Evolutionary conservation across 1,140 invertebrate species (phyloP).

Genomic region (Cotesia glomerata): DNA sequence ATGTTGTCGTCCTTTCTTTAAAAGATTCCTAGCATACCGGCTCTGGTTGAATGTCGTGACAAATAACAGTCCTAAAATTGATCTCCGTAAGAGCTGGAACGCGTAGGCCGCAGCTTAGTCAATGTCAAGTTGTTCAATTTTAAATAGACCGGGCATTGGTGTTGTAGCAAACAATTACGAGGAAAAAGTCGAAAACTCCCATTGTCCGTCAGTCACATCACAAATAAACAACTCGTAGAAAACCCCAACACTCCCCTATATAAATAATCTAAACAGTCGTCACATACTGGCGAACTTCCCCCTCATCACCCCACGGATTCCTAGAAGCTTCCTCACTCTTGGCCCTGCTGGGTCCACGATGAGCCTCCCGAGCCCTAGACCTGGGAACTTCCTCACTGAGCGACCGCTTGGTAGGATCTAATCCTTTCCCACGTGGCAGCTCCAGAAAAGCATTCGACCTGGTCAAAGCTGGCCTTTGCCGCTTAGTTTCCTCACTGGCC

Average conservation of each 20-base stretch:
- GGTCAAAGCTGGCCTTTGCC: slow-evolving; percentile 49
- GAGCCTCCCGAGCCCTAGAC: slow-evolving; percentile 34
- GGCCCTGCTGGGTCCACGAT: slow-evolving; percentile 48
- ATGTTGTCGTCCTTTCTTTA: too few species aligned
- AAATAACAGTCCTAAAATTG: not conserved
- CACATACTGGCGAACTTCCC: slow-evolving; percentile 57
- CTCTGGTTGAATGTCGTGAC: not conserved
- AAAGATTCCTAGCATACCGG: too few species aligned
- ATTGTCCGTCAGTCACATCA: slow-evolving; percentile 16
- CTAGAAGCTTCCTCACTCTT: slow-evolving; percentile 56
- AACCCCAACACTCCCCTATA: too few species aligned
- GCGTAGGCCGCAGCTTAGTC: slow-evolving; percentile 35
- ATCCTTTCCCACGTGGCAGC: slow-evolving; percentile 41
- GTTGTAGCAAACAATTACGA: slow-evolving; percentile 32
- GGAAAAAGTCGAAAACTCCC: slow-evolving; percentile 10
- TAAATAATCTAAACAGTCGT: slow-evolving; percentile 52
- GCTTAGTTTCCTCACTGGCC: slow-evolving; percentile 51
- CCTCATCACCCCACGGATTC: slow-evolving; percentile 49
- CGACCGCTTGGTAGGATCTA: slow-evolving; percentile 52
- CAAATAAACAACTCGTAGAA: not conserved
- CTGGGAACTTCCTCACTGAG: slow-evolving; percentile 58
- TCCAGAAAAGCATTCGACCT: slow-evolving; percentile 57
- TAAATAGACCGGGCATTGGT: slow-evolving; percentile 31
- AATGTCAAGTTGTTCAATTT: slow-evolving; percentile 31
- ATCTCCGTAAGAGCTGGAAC: not conserved